Conservation (phyloP, 2,797 vertebrate species). For the Tapera naevia region DNA sequence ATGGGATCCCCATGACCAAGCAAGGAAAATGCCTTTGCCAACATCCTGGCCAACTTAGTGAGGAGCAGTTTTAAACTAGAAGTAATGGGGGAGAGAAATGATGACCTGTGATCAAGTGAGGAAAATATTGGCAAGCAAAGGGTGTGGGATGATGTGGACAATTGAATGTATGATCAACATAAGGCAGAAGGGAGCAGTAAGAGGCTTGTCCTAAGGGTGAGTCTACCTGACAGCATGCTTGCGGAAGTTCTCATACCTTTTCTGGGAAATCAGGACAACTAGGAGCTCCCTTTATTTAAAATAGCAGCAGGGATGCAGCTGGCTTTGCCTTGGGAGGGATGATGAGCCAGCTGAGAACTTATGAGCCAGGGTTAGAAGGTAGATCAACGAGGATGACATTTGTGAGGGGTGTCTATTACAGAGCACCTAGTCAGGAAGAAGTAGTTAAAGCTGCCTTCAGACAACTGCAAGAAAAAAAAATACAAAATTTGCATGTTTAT, state of each 20-base stretch:
- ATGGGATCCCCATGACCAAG: background rate
- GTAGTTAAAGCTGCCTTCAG: background rate
- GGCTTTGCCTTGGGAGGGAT: background rate
- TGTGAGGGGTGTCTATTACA: background rate
- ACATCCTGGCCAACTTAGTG: background rate
- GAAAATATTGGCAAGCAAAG: background rate
- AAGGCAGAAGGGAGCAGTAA: background rate
- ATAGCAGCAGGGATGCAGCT: background rate
- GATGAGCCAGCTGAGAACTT: background rate
- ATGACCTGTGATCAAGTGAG: background rate
- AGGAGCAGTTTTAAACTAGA: background rate
- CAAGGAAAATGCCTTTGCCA: background rate
- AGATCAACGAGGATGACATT: background rate
- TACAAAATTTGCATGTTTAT: rapidly evolving
- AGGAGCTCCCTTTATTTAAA: background rate
- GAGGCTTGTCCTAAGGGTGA: background rate
- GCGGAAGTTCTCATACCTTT: background rate
- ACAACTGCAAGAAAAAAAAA: background rate
- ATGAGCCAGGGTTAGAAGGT: background rate
- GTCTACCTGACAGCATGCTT: background rate
- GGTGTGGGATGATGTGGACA: background rate
- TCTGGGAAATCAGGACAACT: background rate
- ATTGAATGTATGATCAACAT: background rate
- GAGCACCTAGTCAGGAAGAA: background rate
- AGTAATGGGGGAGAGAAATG: background rate